These are phyloP conservation scores for Pteruthius melanotis DNA, from an alignment of 2,113 vertebrate genomes.

Conservation along the genomic window DNA sequence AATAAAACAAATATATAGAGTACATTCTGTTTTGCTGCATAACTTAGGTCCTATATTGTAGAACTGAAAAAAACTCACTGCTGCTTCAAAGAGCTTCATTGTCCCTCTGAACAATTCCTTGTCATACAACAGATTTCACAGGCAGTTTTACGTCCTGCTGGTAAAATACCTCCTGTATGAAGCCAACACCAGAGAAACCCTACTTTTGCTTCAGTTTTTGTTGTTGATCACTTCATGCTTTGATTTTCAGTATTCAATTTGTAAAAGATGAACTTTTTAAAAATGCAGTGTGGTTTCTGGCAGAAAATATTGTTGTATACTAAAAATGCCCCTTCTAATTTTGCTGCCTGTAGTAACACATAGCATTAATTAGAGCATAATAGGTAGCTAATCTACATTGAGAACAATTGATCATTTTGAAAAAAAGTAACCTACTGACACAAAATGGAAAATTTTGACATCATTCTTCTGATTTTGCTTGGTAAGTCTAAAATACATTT, in stretches of 20 bases:
- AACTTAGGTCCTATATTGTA: background rate
- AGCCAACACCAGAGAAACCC: constrained; percentile 13
- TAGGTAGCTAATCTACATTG: background rate
- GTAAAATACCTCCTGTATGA: constrained; percentile 50
- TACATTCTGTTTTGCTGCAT: background rate
- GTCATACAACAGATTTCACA: constrained; percentile 45
- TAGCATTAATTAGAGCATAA: background rate
- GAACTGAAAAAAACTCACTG: background rate
- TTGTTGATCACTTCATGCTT: constrained; percentile 3
- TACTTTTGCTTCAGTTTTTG: constrained; percentile 28
- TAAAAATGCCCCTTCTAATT: background rate
- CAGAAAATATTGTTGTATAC: background rate
- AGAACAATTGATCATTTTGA: background rate
- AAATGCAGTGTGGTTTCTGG: background rate
- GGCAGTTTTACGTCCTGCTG: constrained; percentile 52
- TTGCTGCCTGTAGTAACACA: background rate
- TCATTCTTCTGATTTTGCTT: background rate
- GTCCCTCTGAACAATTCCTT: constrained; percentile 7
- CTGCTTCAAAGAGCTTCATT: constrained; percentile 19
- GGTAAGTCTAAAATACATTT: background rate
- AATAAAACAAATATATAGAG: background rate
- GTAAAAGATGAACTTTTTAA: background rate
- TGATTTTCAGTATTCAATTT: background rate
- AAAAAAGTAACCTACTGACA: background rate
- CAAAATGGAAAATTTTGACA: constrained; percentile 8